Evolutionary conservation across 35 echinoderm and acorn worm genomes (phyloP), one percentile per base, ranked within the genome.

Genomic region (Stichopus chloronotus): DNA sequence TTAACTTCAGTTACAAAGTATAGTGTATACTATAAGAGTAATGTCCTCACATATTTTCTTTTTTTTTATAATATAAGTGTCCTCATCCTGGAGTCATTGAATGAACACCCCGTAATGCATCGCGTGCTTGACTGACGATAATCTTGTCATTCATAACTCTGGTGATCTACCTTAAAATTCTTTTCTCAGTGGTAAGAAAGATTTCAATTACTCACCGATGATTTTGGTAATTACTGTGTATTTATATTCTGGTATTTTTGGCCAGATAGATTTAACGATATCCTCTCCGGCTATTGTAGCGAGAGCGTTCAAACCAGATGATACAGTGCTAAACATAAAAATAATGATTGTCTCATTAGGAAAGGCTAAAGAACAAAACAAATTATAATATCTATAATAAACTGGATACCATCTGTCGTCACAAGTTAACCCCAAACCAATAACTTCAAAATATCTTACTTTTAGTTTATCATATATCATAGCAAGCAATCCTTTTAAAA

Each of bases 231-330:
- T 78, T 78, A 78, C 52, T 7, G 92, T 88, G 53, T 93, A 93
- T 17, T 53, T 9, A 54, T 23, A 20, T 54, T 87, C 59, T 7
- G 53, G 21, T 16, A 93, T 88, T 53, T 93, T 72, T 11, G 80
- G 80, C 92, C 83, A 93, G 54, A 87, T 60, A 17, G 19, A 53
- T 22, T 85, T 84, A 5, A 93, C 63, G 82, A 93, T 19, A 54
- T 93, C 92, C 53, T 93, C 92, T 13, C 92, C 92, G 17, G 83
- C 53, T 25, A 93, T 81, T 9, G 92, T 83, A 63, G 92, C 92
- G 22, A 93, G 58, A 43, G 92, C 80, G 43, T 93, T 93, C 8
- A 93, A 22, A 74, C 92, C 92, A 22, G 92, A 93, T 16, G 92
- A 93, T 10, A 93, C 83, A 8, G 92, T 88, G 65, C 92, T 93